Percentiles rank a stretch among this genome's conserved stretches.
Conservation (phyloP, 2,113 vertebrate genomes). For the Dicentrarchus labrax region DNA sequence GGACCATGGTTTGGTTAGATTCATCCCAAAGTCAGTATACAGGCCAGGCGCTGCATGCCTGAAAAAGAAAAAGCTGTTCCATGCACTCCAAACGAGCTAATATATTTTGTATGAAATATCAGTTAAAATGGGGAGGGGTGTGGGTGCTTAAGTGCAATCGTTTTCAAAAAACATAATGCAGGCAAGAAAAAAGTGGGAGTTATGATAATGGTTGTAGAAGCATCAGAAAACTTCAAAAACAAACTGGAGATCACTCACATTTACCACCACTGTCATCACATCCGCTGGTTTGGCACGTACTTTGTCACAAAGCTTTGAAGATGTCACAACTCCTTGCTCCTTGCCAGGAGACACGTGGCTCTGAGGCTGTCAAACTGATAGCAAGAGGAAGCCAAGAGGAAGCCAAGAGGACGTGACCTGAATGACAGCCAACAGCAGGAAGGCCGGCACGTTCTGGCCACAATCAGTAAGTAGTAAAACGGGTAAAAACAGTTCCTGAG, state of each 20-base stretch:
- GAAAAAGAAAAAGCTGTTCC: not conserved
- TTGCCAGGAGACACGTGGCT: conserved; percentile 39
- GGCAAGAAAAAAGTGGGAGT: not conserved
- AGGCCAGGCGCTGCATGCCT: not conserved
- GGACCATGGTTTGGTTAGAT: not conserved
- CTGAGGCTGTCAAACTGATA: conserved; percentile 9
- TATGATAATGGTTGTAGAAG: not conserved
- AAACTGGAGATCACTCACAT: not conserved
- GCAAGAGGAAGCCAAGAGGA: conserved; percentile 27
- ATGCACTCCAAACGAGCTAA: not conserved
- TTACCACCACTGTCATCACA: not conserved
- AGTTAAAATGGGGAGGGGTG: not conserved
- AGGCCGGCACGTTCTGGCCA: conserved; percentile 44
- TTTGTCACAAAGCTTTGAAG: not conserved
- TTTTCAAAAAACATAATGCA: not conserved
- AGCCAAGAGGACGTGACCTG: conserved; percentile 45
- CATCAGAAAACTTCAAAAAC: not conserved
- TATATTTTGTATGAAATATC: not conserved
- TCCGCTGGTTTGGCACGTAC: conserved; percentile 1
- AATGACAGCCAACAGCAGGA: conserved; percentile 1
- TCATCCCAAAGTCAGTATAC: not conserved
- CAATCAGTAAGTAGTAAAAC: conserved; percentile 27
- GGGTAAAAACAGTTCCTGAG: conserved; percentile 58
- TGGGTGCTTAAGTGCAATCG: not conserved
- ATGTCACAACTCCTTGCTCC: conserved; percentile 1